A percentile compares a stretch with the other conserved stretches of the same genome.
These are phyloP conservation scores for Actinemys pallida DNA, from an alignment of 2,113 vertebrate species.

Conservation along the genomic window DNA sequence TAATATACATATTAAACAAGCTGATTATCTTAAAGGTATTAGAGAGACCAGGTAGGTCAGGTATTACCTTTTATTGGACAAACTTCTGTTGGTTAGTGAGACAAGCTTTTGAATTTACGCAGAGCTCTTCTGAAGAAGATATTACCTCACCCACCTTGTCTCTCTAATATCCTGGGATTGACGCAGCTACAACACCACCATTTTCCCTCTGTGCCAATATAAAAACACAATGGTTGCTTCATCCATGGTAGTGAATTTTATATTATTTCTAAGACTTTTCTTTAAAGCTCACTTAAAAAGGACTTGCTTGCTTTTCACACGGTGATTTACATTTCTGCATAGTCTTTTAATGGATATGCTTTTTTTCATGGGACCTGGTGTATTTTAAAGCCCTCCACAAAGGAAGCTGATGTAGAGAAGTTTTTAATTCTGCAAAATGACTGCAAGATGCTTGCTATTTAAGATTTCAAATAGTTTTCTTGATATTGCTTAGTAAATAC, in stretches of 20 bases:
- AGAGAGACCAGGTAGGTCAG: too few relatives aligned
- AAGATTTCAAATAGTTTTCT: slow-evolving; percentile 2
- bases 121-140: too few relatives aligned
- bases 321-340: neutral
- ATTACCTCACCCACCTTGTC: too few relatives aligned
- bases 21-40: neutral
- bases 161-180: too few relatives aligned
- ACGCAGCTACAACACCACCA: neutral
- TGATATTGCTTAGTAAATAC: neutral
- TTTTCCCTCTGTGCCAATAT: neutral
- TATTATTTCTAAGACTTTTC: neutral
- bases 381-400: neutral
- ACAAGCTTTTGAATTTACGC: too few relatives aligned
- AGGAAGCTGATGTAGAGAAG: neutral
- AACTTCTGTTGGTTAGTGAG: too few relatives aligned
- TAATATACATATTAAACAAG: neutral
- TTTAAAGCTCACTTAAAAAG: slow-evolving; percentile 1
- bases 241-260: neutral
- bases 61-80: too few relatives aligned
- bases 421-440: neutral
- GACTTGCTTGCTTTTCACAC: neutral
- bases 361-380: neutral
- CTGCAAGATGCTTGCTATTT: neutral
- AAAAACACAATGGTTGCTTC: neutral
- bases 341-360: neutral